These are phyloP conservation scores for Mycetomoellerius zeteki DNA, from an alignment of 1,140 invertebrate genomes.

Conservation along the genomic window DNA sequence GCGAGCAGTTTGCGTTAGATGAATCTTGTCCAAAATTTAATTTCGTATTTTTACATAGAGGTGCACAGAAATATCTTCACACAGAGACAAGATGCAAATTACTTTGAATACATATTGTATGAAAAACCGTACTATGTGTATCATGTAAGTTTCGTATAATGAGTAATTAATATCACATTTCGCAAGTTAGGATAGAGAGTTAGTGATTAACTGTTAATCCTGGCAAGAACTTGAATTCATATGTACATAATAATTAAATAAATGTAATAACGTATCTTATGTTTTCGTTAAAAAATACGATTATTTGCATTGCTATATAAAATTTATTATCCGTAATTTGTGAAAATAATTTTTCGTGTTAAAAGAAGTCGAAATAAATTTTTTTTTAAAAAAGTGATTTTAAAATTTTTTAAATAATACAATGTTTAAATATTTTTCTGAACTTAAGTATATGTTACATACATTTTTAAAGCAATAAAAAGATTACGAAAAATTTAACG, in stretches of 20 bases:
- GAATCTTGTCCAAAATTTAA: slow-evolving; percentile 17
- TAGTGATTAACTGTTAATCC: background rate
- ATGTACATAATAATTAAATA: slow-evolving; percentile 1
- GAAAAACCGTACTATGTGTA: background rate
- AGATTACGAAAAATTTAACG: too few relatives aligned
- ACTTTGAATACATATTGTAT: slow-evolving; percentile 1
- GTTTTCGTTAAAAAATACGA: background rate
- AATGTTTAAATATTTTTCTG: background rate
- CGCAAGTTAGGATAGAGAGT: background rate
- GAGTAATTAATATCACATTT: slow-evolving; percentile 25
- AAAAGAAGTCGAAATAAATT: background rate
- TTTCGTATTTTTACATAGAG: background rate
- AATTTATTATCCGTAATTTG: background rate
- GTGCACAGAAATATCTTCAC: background rate
- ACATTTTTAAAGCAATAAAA: too few relatives aligned
- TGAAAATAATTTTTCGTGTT: background rate
- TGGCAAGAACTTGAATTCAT: background rate
- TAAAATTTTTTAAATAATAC: background rate
- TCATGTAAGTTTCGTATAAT: slow-evolving; percentile 1
- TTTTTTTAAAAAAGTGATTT: background rate
- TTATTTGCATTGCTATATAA: background rate
- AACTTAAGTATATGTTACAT: background rate
- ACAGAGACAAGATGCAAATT: background rate
- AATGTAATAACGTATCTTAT: background rate
- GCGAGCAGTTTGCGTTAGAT: background rate